Percentiles rank a stretch among this genome's conserved stretches.
Evolutionary conservation across 2,888 invertebrate species (phyloP).

Genomic region (Cactoblastis cactorum): DNA sequence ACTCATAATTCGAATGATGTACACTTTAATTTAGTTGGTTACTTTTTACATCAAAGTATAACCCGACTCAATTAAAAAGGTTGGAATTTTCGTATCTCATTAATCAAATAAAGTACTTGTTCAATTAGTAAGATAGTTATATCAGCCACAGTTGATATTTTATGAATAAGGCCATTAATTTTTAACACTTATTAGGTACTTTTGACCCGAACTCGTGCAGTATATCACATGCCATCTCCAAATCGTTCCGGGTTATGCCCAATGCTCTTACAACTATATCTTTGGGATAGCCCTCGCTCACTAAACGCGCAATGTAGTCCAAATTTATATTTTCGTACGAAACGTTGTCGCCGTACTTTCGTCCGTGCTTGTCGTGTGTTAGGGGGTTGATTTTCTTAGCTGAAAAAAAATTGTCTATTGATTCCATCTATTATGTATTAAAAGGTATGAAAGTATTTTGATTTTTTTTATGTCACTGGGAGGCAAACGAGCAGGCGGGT

Average conservation of each 20-base stretch:
- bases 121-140: no score
- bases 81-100: no score
- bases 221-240: slow-evolving; percentile 97
- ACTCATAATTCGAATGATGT: no score
- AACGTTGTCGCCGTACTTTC: slow-evolving; percentile 74
- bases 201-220: slow-evolving; percentile 91
- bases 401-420: slow-evolving; percentile 39
- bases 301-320: slow-evolving; percentile 93
- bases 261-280: slow-evolving; percentile 94
- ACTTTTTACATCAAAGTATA: no score
- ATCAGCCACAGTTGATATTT: no score
- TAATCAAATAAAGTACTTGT: no score
- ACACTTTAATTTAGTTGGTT: no score
- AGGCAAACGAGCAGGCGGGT: no score
- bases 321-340: slow-evolving; percentile 94
- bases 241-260: slow-evolving; percentile 94
- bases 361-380: slow-evolving; percentile 72
- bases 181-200: slow-evolving; percentile 62
- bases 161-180: slow-evolving; percentile 6
- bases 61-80: no score
- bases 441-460: no score
- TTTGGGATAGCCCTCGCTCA: slow-evolving; percentile 93
- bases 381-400: slow-evolving; percentile 73
- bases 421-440: background rate
- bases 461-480: no score